These are phyloP conservation scores for Rhodophaea formosa DNA, from an alignment of 2,888 invertebrate genomes.

Conservation along the genomic window DNA sequence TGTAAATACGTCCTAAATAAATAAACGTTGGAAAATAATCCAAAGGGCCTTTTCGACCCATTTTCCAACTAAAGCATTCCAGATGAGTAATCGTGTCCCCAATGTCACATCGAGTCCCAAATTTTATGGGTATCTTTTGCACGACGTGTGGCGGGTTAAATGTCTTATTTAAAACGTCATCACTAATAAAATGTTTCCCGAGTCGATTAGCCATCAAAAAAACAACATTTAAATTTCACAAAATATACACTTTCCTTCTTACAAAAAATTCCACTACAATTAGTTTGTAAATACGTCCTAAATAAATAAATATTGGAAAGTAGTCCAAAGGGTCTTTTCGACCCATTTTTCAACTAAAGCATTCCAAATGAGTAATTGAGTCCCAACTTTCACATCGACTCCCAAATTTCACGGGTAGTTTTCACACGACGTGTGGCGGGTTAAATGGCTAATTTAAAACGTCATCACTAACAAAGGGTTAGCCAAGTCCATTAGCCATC, in stretches of 20 bases:
- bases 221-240: too few species aligned
- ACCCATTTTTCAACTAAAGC: background rate
- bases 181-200: too few species aligned
- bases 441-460: too few species aligned
- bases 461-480: too few species aligned
- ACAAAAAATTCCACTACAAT: too few species aligned
- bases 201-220: too few species aligned
- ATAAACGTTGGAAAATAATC: background rate
- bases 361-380: constrained; percentile 7
- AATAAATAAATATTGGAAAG: background rate
- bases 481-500: too few species aligned
- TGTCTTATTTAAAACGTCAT: too few species aligned
- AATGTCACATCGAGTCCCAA: too few species aligned
- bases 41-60: background rate
- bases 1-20: background rate
- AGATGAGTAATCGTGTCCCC: constrained; percentile 7
- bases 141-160: background rate
- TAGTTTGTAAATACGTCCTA: background rate
- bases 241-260: too few species aligned
- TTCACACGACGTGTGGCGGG: background rate
- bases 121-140: background rate
- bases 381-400: too few species aligned
- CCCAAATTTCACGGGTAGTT: constrained; percentile 4
- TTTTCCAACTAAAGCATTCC: background rate
- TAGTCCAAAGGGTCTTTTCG: background rate